Evolutionary conservation across 2,888 invertebrate species (phyloP).

Genomic region (Epiperipatus broadwayi): DNA sequence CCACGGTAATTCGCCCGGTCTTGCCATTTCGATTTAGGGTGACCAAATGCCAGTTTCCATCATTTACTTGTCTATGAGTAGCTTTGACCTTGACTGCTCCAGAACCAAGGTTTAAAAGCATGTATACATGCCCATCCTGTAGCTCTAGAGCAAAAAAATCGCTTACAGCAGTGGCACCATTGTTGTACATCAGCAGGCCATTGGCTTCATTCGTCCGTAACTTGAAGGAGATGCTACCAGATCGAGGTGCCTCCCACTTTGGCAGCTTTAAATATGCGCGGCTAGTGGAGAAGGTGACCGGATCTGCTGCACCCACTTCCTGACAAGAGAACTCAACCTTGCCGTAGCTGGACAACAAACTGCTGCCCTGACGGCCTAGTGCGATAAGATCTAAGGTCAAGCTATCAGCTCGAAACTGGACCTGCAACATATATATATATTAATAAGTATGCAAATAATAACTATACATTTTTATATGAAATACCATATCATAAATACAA

Average conservation of each 20-base stretch:
- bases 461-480: conserved; percentile 6
- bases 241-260: conserved; percentile 72
- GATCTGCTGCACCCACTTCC: conserved; percentile 60
- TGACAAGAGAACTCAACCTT: conserved; percentile 68
- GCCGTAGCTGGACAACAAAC: conserved; percentile 60
- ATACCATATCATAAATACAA: too few species aligned
- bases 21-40: conserved; percentile 58
- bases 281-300: conserved; percentile 73
- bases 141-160: conserved; percentile 87
- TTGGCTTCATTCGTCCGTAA: conserved; percentile 87
- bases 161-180: conserved; percentile 44
- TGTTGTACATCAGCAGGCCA: conserved; percentile 78
- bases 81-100: conserved; percentile 69
- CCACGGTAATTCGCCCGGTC: conserved; percentile 70
- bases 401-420: conserved; percentile 76
- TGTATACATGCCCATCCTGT: conserved; percentile 75
- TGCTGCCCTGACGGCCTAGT: conserved; percentile 59
- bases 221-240: conserved; percentile 72
- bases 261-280: conserved; percentile 76
- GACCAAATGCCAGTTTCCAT: conserved; percentile 81
- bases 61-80: conserved; percentile 53
- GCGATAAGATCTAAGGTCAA: conserved; percentile 69
- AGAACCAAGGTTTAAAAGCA: conserved; percentile 75
- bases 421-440: conserved; percentile 36
- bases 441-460: conserved; percentile 1